Evolutionary conservation across 2,888 invertebrate genomes (phyloP).

Genomic region (Tachystola acroxantha): DNA sequence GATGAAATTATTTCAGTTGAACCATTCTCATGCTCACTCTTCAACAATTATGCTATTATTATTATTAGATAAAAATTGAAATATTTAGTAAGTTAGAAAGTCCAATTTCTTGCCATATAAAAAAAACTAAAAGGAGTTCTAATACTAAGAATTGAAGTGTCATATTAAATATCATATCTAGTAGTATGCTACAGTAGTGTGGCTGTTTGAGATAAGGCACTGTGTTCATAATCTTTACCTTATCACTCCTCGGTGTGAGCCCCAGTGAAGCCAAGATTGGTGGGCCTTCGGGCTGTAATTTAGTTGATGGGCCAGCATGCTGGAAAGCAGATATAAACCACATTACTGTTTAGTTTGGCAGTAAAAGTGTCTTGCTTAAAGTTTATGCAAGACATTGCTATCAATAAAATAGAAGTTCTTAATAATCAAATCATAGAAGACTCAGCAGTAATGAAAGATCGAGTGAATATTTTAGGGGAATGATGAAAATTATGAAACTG

Average conservation of each 20-base stretch:
- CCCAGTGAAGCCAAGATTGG: slow-evolving; percentile 74
- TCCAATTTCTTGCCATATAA: too few relatives aligned
- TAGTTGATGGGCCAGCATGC: slow-evolving; percentile 45
- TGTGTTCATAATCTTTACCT: slow-evolving; percentile 56
- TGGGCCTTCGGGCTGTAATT: slow-evolving; percentile 69
- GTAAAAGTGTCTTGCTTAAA: too few relatives aligned
- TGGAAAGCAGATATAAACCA: slow-evolving; percentile 35
- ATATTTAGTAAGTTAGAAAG: too few relatives aligned
- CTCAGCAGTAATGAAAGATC: too few relatives aligned
- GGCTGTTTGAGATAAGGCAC: slow-evolving; percentile 30
- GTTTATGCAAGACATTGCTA: too few relatives aligned
- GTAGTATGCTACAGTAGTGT: slow-evolving; percentile 16
- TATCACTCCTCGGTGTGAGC: slow-evolving; percentile 74
- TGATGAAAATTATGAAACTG: too few relatives aligned
- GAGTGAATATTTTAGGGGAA: too few relatives aligned
- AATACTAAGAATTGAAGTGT: slow-evolving; percentile 24
- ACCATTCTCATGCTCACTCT: slow-evolving; percentile 46
- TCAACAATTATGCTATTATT: not conserved
- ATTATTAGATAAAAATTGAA: too few relatives aligned
- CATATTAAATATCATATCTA: slow-evolving; percentile 30
- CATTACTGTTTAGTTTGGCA: not conserved
- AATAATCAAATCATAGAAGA: too few relatives aligned
- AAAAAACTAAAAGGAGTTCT: slow-evolving; percentile 1
- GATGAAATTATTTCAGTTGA: slow-evolving; percentile 68
- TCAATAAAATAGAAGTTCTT: too few relatives aligned